Percentiles rank a stretch among this genome's conserved stretches.
These are phyloP conservation scores for Sebastes flavidus DNA, from an alignment of 2,797 vertebrate species.

Conservation along the genomic window DNA sequence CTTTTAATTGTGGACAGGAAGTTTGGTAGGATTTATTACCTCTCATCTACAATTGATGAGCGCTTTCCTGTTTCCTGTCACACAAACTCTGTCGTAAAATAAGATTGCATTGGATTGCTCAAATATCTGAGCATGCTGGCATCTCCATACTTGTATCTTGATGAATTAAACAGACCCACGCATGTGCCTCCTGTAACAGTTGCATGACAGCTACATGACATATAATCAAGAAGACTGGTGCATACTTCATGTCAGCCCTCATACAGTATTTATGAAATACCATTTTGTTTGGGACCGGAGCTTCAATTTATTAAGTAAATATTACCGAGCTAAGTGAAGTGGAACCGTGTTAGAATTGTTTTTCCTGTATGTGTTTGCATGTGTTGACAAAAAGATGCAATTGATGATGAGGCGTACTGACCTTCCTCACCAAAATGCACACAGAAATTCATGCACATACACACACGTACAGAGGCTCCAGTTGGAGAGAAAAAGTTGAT, in stretches of 20 bases:
- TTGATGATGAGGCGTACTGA: slow-evolving; percentile 1
- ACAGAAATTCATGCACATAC: not conserved
- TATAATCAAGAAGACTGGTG: slow-evolving; percentile 13
- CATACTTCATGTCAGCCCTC: not conserved
- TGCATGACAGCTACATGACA: slow-evolving; percentile 19
- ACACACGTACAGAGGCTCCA: not conserved
- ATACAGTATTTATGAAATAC: slow-evolving; percentile 27
- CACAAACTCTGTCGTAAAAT: not conserved
- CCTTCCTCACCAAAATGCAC: not conserved
- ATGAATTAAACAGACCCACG: slow-evolving; percentile 18
- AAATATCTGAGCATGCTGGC: not conserved
- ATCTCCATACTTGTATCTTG: not conserved
- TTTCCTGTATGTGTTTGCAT: slow-evolving; percentile 4
- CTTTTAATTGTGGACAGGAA: not conserved
- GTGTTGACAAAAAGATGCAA: slow-evolving; percentile 9
- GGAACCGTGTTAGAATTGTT: slow-evolving; percentile 11
- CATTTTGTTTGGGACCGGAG: slow-evolving; percentile 13
- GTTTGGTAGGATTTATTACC: not conserved
- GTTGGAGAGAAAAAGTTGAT: slow-evolving; percentile 11
- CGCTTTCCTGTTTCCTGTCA: not conserved
- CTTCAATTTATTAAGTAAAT: slow-evolving; percentile 36
- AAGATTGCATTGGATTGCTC: not conserved
- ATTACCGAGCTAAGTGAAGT: slow-evolving; percentile 18
- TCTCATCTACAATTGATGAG: not conserved
- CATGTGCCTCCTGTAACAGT: not conserved